These are phyloP conservation scores for Apis cerana DNA, from an alignment of 1,140 invertebrate genomes.

Conservation along the genomic window DNA sequence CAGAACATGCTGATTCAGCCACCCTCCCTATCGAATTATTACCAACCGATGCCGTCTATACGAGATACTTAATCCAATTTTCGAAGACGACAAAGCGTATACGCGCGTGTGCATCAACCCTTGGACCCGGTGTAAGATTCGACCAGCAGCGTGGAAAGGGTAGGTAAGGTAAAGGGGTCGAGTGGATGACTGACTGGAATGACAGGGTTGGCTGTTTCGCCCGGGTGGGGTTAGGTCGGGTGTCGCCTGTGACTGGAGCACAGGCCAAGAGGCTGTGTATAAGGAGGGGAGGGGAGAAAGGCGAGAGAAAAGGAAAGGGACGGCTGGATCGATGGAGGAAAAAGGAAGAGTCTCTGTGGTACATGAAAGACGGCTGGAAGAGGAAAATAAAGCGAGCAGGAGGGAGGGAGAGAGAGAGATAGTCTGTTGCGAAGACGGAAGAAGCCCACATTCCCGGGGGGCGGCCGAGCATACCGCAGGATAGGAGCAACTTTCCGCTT, in stretches of 20 bases:
- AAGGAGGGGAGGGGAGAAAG: too few species aligned
- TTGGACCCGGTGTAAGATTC: too few species aligned
- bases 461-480: conserved; percentile 71
- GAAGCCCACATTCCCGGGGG: conserved; percentile 71
- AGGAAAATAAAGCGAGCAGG: background rate
- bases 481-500: conserved; percentile 70
- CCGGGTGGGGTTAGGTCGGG: conserved; percentile 45
- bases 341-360: conserved; percentile 44
- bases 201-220: conserved; percentile 48
- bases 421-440: conserved; percentile 60
- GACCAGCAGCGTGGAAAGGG: conserved; percentile 19
- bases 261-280: background rate
- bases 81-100: background rate
- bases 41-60: too few species aligned
- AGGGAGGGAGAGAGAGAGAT: background rate
- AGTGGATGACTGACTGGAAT: conserved; percentile 58
- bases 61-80: background rate
- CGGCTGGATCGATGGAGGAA: conserved; percentile 38
- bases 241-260: conserved; percentile 9
- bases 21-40: too few species aligned
- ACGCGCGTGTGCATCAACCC: conserved; percentile 17
- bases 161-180: conserved; percentile 31
- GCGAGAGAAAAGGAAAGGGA: conserved; percentile 37
- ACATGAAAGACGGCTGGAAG: conserved; percentile 42
- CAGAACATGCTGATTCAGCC: too few species aligned